These are phyloP conservation scores for Tenthredo distinguenda DNA, from an alignment of 2,888 invertebrate species.

Conservation along the genomic window DNA sequence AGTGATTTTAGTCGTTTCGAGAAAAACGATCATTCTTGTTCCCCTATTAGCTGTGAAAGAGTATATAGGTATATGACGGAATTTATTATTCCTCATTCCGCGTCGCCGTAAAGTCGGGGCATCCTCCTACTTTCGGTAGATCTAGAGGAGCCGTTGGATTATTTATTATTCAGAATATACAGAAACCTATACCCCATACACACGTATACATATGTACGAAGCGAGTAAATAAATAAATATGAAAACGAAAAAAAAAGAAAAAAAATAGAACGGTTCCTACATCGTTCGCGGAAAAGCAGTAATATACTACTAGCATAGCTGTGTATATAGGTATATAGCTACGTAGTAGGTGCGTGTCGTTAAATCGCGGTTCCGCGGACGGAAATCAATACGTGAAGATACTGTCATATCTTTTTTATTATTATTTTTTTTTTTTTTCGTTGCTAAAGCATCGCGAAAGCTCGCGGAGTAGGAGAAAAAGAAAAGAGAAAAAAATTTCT, in stretches of 20 bases:
- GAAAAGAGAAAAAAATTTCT: neutral
- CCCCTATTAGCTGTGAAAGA: neutral
- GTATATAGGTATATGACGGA: neutral
- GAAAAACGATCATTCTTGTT: neutral
- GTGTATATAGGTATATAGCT: neutral
- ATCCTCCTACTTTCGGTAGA: neutral
- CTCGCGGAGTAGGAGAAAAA: neutral
- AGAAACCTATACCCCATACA: neutral
- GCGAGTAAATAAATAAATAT: neutral
- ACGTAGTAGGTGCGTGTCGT: neutral
- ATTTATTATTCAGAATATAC: conserved; percentile 2
- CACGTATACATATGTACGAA: neutral
- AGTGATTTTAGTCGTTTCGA: neutral
- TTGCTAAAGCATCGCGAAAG: neutral
- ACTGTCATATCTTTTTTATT: neutral
- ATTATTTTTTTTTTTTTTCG: neutral
- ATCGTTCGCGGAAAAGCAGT: neutral
- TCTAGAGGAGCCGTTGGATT: neutral
- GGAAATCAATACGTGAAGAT: conserved; percentile 16
- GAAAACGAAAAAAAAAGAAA: neutral
- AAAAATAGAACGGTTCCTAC: neutral
- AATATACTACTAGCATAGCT: neutral
- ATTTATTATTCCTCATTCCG: neutral
- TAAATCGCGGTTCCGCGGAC: neutral
- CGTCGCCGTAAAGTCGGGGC: neutral